Evolutionary conservation across 2,888 invertebrate genomes (phyloP), one percentile per base, ranked within the genome.

Genomic region (Ormyrus thymus): DNA sequence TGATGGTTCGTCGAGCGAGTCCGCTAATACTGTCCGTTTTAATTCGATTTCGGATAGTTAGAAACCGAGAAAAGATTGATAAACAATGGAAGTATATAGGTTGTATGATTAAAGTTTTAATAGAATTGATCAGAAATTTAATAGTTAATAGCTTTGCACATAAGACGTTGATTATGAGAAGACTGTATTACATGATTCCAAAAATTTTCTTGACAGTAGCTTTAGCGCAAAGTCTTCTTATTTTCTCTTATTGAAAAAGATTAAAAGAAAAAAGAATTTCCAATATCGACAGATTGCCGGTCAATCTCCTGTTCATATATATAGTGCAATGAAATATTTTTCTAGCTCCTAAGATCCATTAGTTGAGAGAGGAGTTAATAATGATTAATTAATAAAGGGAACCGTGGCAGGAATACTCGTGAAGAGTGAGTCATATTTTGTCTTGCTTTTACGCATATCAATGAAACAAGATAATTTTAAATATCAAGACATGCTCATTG

Each of bases 261-360:
- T n/a, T 53, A 70, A 45, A 75, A 61, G 55, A 59, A 53, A 62
- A 51, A 46, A 51, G 45, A 13, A 61, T 61, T 64, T 29, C 3
- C 59, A 48, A 61, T 46, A 68, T 76, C 15, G 7, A 81, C 50
- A 81, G 85, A 77, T 85, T 84, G 84, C 85, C 83, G 85, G 85
- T 62, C 83, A 81, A 84, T 84, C 84, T 77, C 65, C 69, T 79
- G 55, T 76, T 76, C 43, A 77, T 72, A 29, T 29, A 29, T 29
- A 73, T 68, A 81, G 77, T 80, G 73, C 65, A 78, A 43, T 81
- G 65, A 81, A 78, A 79, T 84, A 84, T 85, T 85, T 85, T 85
- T 84, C 81, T 84, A 84, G 80, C 15, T 75, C 58, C 48, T 66
- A 62, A 76, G 11, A 56, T 59, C 9, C 45, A 72, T 73, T 69